Base-by-base conservation (phyloP, 2,888 invertebrate species). In the Cephus pygmeus region DNA sequence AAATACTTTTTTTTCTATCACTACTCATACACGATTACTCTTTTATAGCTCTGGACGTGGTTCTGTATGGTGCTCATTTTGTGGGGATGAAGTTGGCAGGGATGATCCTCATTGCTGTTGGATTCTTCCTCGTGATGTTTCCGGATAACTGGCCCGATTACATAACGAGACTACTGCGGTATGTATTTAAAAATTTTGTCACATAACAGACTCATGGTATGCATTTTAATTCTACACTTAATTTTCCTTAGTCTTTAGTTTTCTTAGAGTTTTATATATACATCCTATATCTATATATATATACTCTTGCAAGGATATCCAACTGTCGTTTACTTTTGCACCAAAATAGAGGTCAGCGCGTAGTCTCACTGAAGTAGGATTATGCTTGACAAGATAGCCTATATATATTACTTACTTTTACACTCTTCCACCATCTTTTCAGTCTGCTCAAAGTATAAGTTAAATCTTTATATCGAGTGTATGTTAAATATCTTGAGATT, bases 61-160 rank as follows among this genome's bases (percentile, higher is more conserved):
- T 96, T 77, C 92, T 97, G 79, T 97, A 98, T 91, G 95, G 95
- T 77, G 96, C 96, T 15, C 94, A 95, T 87, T 98, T 98, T 91
- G 96, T 96, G 88, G 98, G 98, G 73, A 98, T 98, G 98, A 97
- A 98, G 93, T 92, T 98, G 87, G 96, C 98, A n/a, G 98, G 98
- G 36, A 96, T 98, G 90, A 96, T 98, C 84, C 93, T 98, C 77
- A 98, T 98, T 86, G 95, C 96, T 0, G 96, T 97, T 77, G 98
- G 98, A 76, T 98, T 98, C 93, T 96, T 97, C 91, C 94, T 98
- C 77, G 98, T 98, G 81, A 96, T 98, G 95, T 96, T 98, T 86
- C 98, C 98, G 0, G 97, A 97, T 92, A 98, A 98, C 93, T 98
- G 98, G 98, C 98, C 98, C 0, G 97, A 98, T 91, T 98, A 98